Base-by-base conservation (phyloP, 2,888 invertebrate species). In the Andrena chrysosceles region DNA sequence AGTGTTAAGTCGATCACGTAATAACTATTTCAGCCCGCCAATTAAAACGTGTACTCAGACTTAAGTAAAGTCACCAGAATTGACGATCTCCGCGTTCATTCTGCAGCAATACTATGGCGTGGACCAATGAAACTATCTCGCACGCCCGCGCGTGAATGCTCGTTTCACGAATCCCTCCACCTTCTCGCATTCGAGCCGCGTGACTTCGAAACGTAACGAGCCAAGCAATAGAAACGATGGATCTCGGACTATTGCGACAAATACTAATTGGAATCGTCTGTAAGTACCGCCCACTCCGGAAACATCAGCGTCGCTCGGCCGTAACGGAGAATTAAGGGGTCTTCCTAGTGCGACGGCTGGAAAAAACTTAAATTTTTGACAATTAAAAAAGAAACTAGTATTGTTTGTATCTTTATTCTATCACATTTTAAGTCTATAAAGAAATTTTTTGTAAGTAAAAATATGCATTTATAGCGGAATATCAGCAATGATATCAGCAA, bases 191-290 rank as follows among this genome's bases (percentile, higher is more conserved):
- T n/a, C 48, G 7, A 52, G 26, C 29, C 7, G 2, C 5, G 2
- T 8, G 35, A 52, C 5, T 35, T 6, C 8, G 29, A 33, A 29
- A 16, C 4, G 13, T n/a, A 62, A 64, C 5, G 29, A 16, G 13
- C 13, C 8, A 26, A 10, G 8, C 20, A 8, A 49, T 29, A 26
- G 48, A 52, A n/a, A 70, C 20, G 52, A 90, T 92, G 89, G 91
- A 93, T 82, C 85, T 86, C 52, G 92, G 91, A 31, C 89, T 93
- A 72, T 83, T 90, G n/a, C 93, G 92, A 35, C 93, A 94, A 81
- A 85, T 91, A 49, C 84, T 93, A 59, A 91, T 93, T 67, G 93
- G 93, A 5, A 75, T 92, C 23, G 85, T 93, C 31, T 94, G 93
- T 94, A 88, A 94, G 93, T 93, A 91, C 62, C 3, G 20, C 20